A percentile compares a stretch with the other conserved stretches of the same genome.
phyloP scores from a whole-genome alignment of 2,888 invertebrate genomes.

The Thelaira solivaga region DNA sequence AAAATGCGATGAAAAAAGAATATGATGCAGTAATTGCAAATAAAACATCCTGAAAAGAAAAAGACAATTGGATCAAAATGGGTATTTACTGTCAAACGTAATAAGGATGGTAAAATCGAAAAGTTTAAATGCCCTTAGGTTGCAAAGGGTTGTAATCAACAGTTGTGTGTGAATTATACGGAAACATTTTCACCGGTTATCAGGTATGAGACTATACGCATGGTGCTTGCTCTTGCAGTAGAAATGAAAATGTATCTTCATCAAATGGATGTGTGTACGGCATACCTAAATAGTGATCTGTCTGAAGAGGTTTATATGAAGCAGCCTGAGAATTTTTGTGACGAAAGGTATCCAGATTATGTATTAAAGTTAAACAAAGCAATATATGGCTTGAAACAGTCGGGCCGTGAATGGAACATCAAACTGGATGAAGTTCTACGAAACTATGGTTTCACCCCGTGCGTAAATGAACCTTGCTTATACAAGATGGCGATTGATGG shows the following conservation, averaged over 20 bases:
- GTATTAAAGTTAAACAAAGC: constrained; percentile 50
- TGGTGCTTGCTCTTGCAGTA: constrained; percentile 22
- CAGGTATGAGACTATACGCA: constrained; percentile 40
- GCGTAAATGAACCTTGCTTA: constrained; percentile 51
- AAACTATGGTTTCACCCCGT: constrained; percentile 43
- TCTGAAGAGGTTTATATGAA: constrained; percentile 33
- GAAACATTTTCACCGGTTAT: constrained; percentile 43
- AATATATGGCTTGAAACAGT: constrained; percentile 59
- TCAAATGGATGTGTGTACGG: constrained; percentile 51
- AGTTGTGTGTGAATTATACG: constrained; percentile 18
- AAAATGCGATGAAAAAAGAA: background rate
- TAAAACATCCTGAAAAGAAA: constrained; percentile 33
- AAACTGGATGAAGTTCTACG: constrained; percentile 47
- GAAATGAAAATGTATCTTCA: constrained; percentile 36
- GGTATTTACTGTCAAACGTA: constrained; percentile 27
- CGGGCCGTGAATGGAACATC: constrained; percentile 54
- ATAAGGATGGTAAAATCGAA: constrained; percentile 3
- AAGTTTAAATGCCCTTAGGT: constrained; percentile 39
- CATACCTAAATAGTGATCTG: constrained; percentile 44
- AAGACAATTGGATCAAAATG: constrained; percentile 50
- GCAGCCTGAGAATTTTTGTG: constrained; percentile 20
- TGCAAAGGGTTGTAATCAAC: constrained; percentile 45
- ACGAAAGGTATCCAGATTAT: background rate
- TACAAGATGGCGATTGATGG: constrained; percentile 13
- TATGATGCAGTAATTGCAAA: background rate